Base-by-base conservation (phyloP, 2,113 vertebrate genomes). In the Himantopus leucocephalus region DNA sequence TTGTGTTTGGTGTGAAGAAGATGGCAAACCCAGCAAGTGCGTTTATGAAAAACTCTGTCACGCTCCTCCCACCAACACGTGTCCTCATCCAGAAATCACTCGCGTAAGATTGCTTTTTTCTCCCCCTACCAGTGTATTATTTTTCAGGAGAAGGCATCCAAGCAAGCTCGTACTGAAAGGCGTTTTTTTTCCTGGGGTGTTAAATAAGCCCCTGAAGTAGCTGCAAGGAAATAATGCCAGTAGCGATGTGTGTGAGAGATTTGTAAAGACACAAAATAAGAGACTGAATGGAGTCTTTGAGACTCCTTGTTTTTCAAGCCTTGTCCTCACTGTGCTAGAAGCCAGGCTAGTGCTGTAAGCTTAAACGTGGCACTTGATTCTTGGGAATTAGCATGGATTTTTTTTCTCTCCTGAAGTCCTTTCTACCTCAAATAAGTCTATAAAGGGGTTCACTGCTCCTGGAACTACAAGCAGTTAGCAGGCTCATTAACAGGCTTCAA, bases 1-100 rank as follows among this genome's bases (percentile, higher is more conserved):
- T 10, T 99, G 99, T 23, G 99, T 99, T 47, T 99, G 99, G 99
- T 99, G 99, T 66, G 83, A 97, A 87, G 96, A 94, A 70, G 94
- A 83, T 9, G 27, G 95, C 3, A 92, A 94, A 17, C 94, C 97
- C 24, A 88, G 76, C 56, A 96, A 98, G 43, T 99, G 99, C 1
- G 92, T 99, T 52, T 99, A 99, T 74, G 92, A 91, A 29, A 85
- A 97, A 1, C 97, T 98, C 64, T 99, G 99, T 90, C 64, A 12
- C 4, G 14, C 35, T 3, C 9, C 96, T 94, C 96, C 97, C 30
- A 92, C 95, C 0, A 37, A 96, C 63, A 96, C 80, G 0, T 99
- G 99, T 79, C 99, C 99, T 32, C 26, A 96, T 15, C 99, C 99
- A 3, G 94, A 97, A 71, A 99, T 99, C 96, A 98, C 98, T 14